Evolutionary conservation across 2,113 vertebrate genomes (phyloP).

Genomic region (Hystrix brachyura): DNA sequence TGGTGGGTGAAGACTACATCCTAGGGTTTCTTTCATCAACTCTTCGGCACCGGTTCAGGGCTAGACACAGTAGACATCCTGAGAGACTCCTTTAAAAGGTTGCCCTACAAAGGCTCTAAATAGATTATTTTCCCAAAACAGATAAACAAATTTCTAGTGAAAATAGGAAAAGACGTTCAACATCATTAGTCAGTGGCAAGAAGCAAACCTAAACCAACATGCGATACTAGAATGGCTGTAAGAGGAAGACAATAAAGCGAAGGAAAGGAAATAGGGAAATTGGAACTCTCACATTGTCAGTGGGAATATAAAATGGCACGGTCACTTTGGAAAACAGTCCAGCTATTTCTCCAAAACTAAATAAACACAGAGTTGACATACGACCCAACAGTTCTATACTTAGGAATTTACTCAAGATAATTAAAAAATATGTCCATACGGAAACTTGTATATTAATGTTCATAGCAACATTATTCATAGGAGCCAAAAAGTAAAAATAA

Average conservation of each 20-base stretch:
- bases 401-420: neutral
- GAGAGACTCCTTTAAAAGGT: neutral
- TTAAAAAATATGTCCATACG: neutral
- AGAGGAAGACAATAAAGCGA: neutral
- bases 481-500: neutral
- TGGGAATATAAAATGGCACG: neutral
- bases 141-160: neutral
- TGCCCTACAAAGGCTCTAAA: neutral
- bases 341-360: no score
- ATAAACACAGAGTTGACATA: neutral
- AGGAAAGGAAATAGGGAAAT: neutral
- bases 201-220: neutral
- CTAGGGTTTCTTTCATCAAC: neutral
- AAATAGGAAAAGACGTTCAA: neutral
- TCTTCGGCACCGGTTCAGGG: neutral
- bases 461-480: neutral
- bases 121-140: neutral
- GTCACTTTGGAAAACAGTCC: neutral
- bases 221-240: neutral
- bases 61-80: neutral
- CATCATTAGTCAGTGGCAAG: neutral
- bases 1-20: accelerated
- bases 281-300: neutral
- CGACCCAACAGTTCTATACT: neutral
- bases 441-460: neutral